Base-by-base conservation (phyloP, 1,140 invertebrate genomes). In the Cydia amplana region DNA sequence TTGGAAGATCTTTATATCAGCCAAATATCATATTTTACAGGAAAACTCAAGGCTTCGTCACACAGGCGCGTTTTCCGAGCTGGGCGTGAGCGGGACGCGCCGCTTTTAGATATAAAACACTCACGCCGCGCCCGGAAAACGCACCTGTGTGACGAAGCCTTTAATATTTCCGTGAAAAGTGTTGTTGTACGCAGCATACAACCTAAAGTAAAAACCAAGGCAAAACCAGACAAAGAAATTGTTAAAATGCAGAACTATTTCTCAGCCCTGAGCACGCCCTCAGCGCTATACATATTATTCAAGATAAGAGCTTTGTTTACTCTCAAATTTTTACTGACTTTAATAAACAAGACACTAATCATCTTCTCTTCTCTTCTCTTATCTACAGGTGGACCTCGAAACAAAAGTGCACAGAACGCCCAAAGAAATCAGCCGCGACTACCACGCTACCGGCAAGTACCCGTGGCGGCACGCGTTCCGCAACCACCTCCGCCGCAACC, bases 391-490 rank as follows among this genome's bases (percentile, higher is more conserved):
- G 63, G 89, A 92, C 28, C 63, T 90, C 23, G 89, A 92, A 78
- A 87, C 80, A 12, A 88, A 88, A 77, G 82, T 82, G 7, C 86
- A 88, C 67, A 81, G 90, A 74, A 88, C 79, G 10, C 89, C 91
- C 12, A 88, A 87, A 72, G 89, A 87, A 74, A 84, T 88, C 64
- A 82, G 80, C 0, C 78, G 84, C 28, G 91, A 92, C 73, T 92
- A 91, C 83, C 89, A 91, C 78, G 79, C 86, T 43, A 82, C 86
- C 77, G 88, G 89, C 32, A 90, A 89, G 32, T 83, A 90, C 55
- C 88, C 91, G 2, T 92, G 91, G 91, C 72, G 91, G 74, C 87
- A 87, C 73, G 86, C 87, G 2, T 92, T 92, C 83, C 77, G 91
- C n/a, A 67, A 81, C 64, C 90, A 92, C 73, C 80, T 91, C 16